Evolutionary conservation across 2,113 vertebrate genomes (phyloP).

Genomic region (Genyomyrus donnyi): DNA sequence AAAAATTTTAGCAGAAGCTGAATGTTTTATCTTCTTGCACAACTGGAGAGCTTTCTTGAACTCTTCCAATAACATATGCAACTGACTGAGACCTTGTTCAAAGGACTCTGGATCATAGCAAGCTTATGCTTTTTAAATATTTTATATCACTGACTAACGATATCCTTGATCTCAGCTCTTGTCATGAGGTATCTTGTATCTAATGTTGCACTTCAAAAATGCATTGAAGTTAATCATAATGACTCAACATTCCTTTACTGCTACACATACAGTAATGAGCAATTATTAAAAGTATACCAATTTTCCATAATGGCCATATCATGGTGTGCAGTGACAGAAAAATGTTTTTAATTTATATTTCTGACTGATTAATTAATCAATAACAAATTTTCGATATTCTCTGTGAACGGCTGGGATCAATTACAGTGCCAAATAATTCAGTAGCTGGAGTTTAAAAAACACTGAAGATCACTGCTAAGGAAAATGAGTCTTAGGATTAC

Average conservation of each 20-base stretch:
- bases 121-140: conserved; percentile 27
- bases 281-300: background rate
- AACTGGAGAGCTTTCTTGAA: conserved; percentile 24
- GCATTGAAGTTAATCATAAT: background rate
- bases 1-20: conserved; percentile 18
- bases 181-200: background rate
- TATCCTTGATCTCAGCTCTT: conserved; percentile 17
- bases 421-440: background rate
- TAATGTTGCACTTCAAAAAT: background rate
- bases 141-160: conserved; percentile 25
- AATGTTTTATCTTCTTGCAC: conserved; percentile 27
- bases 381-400: background rate
- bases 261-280: background rate
- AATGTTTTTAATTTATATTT: background rate
- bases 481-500: conserved; percentile 47
- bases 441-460: background rate
- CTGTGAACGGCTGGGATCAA: background rate
- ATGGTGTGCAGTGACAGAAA: background rate
- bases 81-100: conserved; percentile 20
- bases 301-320: background rate
- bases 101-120: conserved; percentile 14
- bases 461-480: conserved; percentile 19
- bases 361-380: background rate
- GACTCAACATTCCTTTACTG: background rate
- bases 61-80: conserved; percentile 11